Evolutionary conservation across 2,888 invertebrate species (phyloP).

Genomic region (Pocota personata): DNA sequence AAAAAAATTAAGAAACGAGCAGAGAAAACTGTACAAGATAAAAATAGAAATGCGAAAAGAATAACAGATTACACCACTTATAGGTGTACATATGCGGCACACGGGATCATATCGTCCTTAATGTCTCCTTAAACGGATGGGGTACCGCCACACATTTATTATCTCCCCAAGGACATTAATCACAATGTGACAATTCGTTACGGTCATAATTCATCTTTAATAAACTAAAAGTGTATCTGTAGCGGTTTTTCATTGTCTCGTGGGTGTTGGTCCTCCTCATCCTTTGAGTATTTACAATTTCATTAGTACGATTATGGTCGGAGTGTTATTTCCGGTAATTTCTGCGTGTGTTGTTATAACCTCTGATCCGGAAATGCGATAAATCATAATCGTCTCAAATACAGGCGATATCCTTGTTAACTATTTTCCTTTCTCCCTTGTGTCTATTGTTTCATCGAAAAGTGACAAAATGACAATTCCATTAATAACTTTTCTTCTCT

Average conservation of each 20-base stretch:
- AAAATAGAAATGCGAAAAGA: slow-evolving; percentile 43
- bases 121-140: slow-evolving; percentile 25
- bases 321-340: background rate
- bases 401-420: slow-evolving; percentile 11
- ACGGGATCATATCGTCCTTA: slow-evolving; percentile 14
- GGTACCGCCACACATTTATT: slow-evolving; percentile 36
- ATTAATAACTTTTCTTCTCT: slow-evolving; percentile 5
- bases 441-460: background rate
- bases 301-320: slow-evolving; percentile 5
- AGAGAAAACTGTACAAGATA: background rate
- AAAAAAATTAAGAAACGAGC: background rate
- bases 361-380: slow-evolving; percentile 27
- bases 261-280: background rate
- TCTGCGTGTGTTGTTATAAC: background rate
- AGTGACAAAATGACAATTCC: slow-evolving; percentile 30
- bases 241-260: slow-evolving; percentile 13
- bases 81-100: slow-evolving; percentile 35
- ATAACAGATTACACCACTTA: slow-evolving; percentile 50
- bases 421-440: background rate
- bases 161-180: slow-evolving; percentile 45
- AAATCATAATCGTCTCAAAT: slow-evolving; percentile 33
- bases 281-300: slow-evolving; percentile 30
- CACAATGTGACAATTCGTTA: slow-evolving; percentile 44
- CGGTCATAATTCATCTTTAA: slow-evolving; percentile 53
- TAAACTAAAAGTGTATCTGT: slow-evolving; percentile 19